phyloP scores from a whole-genome alignment of 30 jellyfish, hydroid and myxozoan genomes.

The Haliclystus octoradiatus region DNA sequence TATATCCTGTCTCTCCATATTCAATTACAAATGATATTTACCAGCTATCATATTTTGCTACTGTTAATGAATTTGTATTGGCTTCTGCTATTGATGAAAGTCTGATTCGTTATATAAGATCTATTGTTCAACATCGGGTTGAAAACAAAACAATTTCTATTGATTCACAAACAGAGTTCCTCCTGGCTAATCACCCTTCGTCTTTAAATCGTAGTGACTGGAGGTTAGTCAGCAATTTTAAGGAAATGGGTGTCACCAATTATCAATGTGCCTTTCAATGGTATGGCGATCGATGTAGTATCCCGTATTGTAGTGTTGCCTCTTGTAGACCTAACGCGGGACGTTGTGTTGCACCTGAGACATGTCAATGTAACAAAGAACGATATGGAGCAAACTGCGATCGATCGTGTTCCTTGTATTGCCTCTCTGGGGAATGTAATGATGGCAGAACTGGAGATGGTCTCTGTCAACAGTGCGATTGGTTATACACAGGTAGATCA shows the following conservation, averaged over 20 bases:
- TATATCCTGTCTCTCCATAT: not conserved
- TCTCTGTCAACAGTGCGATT: slow-evolving; percentile 39
- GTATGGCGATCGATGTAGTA: slow-evolving; percentile 58
- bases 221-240: not conserved
- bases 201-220: no score
- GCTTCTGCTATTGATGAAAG: not conserved
- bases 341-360: slow-evolving; percentile 41
- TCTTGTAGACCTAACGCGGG: slow-evolving; percentile 44
- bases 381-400: slow-evolving; percentile 47
- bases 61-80: not conserved
- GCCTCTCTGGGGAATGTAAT: slow-evolving; percentile 57
- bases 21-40: not conserved
- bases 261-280: slow-evolving; percentile 47
- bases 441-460: slow-evolving; percentile 81
- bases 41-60: not conserved
- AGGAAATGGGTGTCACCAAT: no score
- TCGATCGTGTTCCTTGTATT: slow-evolving; percentile 15
- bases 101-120: no score
- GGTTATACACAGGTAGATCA: slow-evolving; percentile 55
- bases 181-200: not conserved
- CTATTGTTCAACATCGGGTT: not conserved
- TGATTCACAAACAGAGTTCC: not conserved
- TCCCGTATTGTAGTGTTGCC: slow-evolving; percentile 23
- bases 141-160: not conserved
- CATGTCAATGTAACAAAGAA: slow-evolving; percentile 59